A percentile compares a stretch with the other conserved stretches of the same genome.
These are phyloP conservation scores for Aphaenogaster floridana DNA, from an alignment of 1,140 invertebrate genomes.

Conservation along the genomic window DNA sequence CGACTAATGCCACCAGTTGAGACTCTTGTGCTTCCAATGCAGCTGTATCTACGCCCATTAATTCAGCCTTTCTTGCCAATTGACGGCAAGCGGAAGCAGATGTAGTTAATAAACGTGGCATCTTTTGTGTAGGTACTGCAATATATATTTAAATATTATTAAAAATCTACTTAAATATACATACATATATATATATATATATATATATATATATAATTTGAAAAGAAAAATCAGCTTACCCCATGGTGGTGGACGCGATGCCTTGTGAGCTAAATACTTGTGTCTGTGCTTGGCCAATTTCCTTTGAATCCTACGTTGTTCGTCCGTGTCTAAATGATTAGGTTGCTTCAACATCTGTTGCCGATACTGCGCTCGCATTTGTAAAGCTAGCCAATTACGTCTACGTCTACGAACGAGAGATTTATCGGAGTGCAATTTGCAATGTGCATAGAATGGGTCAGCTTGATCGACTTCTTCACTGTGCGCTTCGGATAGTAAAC, in stretches of 20 bases:
- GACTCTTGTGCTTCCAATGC: slow-evolving; percentile 93
- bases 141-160: not conserved
- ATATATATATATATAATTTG: slow-evolving; percentile 10
- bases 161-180: slow-evolving; percentile 7
- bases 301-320: slow-evolving; percentile 91
- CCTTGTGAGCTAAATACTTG: slow-evolving; percentile 92
- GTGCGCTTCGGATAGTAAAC: slow-evolving; percentile 96
- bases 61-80: slow-evolving; percentile 94
- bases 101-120: slow-evolving; percentile 95
- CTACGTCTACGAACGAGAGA: slow-evolving; percentile 92
- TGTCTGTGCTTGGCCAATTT: slow-evolving; percentile 92
- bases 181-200: not conserved
- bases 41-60: slow-evolving; percentile 95
- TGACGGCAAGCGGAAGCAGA: slow-evolving; percentile 95
- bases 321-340: slow-evolving; percentile 88
- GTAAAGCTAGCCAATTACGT: slow-evolving; percentile 95
- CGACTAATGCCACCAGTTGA: slow-evolving; percentile 92
- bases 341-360: slow-evolving; percentile 88
- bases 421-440: slow-evolving; percentile 96
- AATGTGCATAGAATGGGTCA: slow-evolving; percentile 99
- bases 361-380: slow-evolving; percentile 92
- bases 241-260: slow-evolving; percentile 93
- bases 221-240: slow-evolving; percentile 87
- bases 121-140: slow-evolving; percentile 96
- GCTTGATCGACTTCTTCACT: slow-evolving; percentile 97